phyloP scores from a whole-genome alignment of 1,140 invertebrate genomes.

The Drosophila prosaltans region DNA sequence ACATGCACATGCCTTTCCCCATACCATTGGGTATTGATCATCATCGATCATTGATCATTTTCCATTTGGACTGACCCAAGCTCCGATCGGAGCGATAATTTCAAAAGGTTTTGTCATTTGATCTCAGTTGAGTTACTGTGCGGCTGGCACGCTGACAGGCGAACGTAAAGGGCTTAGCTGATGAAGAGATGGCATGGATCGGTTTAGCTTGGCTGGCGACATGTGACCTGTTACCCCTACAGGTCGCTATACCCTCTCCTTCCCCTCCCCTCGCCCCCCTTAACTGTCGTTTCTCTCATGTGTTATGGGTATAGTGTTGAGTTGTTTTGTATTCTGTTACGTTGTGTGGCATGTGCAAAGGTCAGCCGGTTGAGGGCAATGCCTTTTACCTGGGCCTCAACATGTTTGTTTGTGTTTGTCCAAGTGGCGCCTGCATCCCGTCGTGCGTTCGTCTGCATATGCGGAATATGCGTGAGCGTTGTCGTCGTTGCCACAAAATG shows the following conservation, averaged over 20 bases:
- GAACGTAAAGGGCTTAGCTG: constrained; percentile 35
- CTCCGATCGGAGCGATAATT: constrained; percentile 57
- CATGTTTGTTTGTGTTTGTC: constrained; percentile 24
- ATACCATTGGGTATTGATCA: constrained; percentile 32
- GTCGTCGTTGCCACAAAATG: constrained; percentile 43
- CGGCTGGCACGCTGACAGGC: constrained; percentile 34
- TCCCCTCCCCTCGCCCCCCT: not conserved
- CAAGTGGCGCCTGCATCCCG: constrained; percentile 81
- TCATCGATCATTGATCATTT: constrained; percentile 70
- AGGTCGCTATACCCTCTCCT: constrained; percentile 11
- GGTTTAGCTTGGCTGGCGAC: not conserved
- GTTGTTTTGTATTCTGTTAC: constrained; percentile 2
- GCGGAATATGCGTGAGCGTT: constrained; percentile 80
- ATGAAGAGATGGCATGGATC: no score
- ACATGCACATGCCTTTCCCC: constrained; percentile 23
- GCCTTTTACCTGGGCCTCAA: constrained; percentile 64
- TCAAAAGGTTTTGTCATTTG: constrained; percentile 3
- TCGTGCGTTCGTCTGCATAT: constrained; percentile 78
- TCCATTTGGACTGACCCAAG: constrained; percentile 64
- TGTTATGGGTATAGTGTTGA: not conserved
- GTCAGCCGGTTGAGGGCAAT: constrained; percentile 76
- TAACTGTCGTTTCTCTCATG: not conserved
- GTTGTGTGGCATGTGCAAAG: constrained; percentile 72
- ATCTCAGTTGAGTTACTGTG: constrained; percentile 3
- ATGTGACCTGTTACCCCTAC: constrained; percentile 10